Evolutionary conservation across 2,888 invertebrate genomes (phyloP).

Genomic region (Slavum lentiscoides): DNA sequence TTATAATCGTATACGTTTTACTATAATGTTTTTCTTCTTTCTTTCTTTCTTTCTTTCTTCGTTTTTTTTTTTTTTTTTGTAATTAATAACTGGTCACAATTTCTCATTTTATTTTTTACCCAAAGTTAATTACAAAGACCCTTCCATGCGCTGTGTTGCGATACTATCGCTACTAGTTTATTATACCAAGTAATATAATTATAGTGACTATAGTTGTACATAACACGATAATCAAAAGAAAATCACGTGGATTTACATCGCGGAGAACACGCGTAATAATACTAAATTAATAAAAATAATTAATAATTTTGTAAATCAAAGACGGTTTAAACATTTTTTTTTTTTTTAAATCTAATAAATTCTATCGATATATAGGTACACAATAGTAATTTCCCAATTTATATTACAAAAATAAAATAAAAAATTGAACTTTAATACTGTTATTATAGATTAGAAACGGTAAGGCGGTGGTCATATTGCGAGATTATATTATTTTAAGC

Average conservation of each 20-base stretch:
- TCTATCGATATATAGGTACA: too few species aligned
- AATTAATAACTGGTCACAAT: constrained; percentile 45
- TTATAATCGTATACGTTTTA: neutral
- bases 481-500: too few species aligned
- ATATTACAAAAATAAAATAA: too few species aligned
- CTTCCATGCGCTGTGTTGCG: neutral
- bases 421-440: too few species aligned
- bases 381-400: too few species aligned
- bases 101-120: constrained; percentile 18
- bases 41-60: constrained; percentile 9
- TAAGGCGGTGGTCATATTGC: too few species aligned
- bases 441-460: too few species aligned
- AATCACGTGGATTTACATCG: neutral
- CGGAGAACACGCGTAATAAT: too few species aligned
- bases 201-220: too few species aligned
- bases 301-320: neutral
- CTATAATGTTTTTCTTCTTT: constrained; percentile 7
- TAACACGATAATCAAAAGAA: neutral
- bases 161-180: constrained; percentile 42
- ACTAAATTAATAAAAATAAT: too few species aligned
- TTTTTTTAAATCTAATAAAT: too few species aligned
- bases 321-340: neutral
- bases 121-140: constrained; percentile 32
- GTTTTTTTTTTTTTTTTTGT: constrained; percentile 15
- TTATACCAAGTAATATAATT: neutral